Evolutionary conservation across 2,797 vertebrate species (phyloP).

Genomic region (Thalassophryne amazonica): DNA sequence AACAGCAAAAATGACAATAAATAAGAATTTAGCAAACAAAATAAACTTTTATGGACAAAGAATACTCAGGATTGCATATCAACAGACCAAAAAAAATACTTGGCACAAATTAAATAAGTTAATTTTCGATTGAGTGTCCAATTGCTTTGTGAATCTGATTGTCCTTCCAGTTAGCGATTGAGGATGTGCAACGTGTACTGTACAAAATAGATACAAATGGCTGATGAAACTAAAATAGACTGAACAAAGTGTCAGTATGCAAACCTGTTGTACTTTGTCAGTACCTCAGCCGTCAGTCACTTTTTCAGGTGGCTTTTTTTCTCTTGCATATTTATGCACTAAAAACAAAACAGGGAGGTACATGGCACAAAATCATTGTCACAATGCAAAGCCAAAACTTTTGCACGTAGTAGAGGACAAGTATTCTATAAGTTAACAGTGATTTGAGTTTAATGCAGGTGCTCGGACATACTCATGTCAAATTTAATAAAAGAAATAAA

Average conservation of each 20-base stretch:
- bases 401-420: slow-evolving; percentile 66
- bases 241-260: slow-evolving; percentile 48
- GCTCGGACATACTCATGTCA: slow-evolving; percentile 57
- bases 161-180: slow-evolving; percentile 78
- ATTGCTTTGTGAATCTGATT: slow-evolving; percentile 81
- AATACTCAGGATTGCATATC: slow-evolving; percentile 78
- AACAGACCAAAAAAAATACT: slow-evolving; percentile 70
- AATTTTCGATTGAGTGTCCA: slow-evolving; percentile 73
- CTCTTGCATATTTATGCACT: slow-evolving; percentile 48
- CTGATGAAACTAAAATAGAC: slow-evolving; percentile 47
- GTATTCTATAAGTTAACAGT: slow-evolving; percentile 60
- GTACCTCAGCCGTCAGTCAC: slow-evolving; percentile 62
- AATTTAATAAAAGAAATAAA: slow-evolving; percentile 66
- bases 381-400: slow-evolving; percentile 64
- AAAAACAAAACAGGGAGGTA: slow-evolving; percentile 59
- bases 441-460: slow-evolving; percentile 70
- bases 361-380: slow-evolving; percentile 67
- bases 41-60: slow-evolving; percentile 65
- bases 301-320: slow-evolving; percentile 43
- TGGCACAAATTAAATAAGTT: slow-evolving; percentile 79
- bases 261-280: slow-evolving; percentile 55
- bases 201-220: slow-evolving; percentile 68
- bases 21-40: slow-evolving; percentile 76
- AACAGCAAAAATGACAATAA: slow-evolving; percentile 84
- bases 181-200: slow-evolving; percentile 61